These are phyloP conservation scores for Podarcis lilfordi DNA, from an alignment of 2,797 vertebrate genomes.

Conservation along the genomic window DNA sequence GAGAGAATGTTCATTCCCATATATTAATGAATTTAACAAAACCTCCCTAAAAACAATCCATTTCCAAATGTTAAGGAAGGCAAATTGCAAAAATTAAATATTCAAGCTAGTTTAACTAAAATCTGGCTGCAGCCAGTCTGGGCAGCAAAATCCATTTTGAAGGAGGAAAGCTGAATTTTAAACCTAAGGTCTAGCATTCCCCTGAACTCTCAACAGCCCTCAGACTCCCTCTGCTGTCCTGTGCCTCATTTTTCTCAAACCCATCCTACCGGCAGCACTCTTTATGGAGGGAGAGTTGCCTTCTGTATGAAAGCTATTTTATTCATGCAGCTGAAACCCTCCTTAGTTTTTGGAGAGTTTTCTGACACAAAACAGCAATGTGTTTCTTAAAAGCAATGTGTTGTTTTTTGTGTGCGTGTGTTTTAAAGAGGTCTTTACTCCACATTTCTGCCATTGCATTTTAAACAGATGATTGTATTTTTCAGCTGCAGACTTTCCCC, in stretches of 20 bases:
- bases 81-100: not conserved
- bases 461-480: not conserved
- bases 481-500: slow-evolving; percentile 1
- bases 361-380: accelerated
- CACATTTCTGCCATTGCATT: not conserved
- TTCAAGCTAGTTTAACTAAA: not conserved
- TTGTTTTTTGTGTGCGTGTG: not conserved
- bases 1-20: not conserved
- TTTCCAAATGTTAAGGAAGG: not conserved
- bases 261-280: not conserved
- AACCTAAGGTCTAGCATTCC: slow-evolving; percentile 52
- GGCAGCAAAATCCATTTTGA: not conserved
- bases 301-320: not conserved
- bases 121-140: not conserved
- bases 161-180: slow-evolving; percentile 46
- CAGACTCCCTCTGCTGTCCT: slow-evolving; percentile 40
- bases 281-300: not conserved
- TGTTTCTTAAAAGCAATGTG: not conserved
- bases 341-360: not conserved
- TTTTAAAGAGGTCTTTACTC: not conserved
- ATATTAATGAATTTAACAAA: not conserved
- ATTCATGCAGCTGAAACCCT: not conserved
- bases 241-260: not conserved
- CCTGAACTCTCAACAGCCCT: slow-evolving; percentile 42
- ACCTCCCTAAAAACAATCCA: not conserved